These are phyloP conservation scores for Aphaenogaster ashmeadi DNA, from an alignment of 1,140 invertebrate species.

Conservation along the genomic window DNA sequence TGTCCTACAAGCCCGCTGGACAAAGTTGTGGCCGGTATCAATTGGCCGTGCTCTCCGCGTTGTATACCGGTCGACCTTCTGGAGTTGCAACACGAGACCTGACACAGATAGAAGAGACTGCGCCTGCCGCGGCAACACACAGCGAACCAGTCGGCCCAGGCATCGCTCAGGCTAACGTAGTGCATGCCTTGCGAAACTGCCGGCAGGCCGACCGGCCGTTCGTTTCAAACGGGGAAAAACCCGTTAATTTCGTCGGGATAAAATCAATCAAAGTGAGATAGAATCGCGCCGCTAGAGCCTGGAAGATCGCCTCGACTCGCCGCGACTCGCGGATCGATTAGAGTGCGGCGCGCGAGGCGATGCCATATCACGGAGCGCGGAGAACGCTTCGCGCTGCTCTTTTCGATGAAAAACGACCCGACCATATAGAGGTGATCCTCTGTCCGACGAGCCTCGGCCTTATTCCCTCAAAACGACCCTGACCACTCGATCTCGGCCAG, in stretches of 20 bases:
- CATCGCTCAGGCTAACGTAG: slow-evolving; percentile 46
- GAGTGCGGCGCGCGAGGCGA: slow-evolving; percentile 19
- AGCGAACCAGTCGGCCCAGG: slow-evolving; percentile 58
- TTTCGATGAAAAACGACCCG: slow-evolving; percentile 61
- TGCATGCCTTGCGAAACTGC: slow-evolving; percentile 75
- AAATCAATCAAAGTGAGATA: slow-evolving; percentile 57
- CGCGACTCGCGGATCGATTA: slow-evolving; percentile 45
- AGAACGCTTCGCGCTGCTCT: slow-evolving; percentile 33
- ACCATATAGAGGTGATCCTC: slow-evolving; percentile 60
- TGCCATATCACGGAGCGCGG: slow-evolving; percentile 43
- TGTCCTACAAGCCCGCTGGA: slow-evolving; percentile 70
- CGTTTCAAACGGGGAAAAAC: slow-evolving; percentile 70
- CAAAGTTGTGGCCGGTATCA: slow-evolving; percentile 77
- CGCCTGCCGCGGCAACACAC: slow-evolving; percentile 45
- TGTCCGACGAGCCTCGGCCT: slow-evolving; percentile 51
- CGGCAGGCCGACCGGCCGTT: slow-evolving; percentile 46
- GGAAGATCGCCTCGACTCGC: slow-evolving; percentile 32
- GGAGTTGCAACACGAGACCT: slow-evolving; percentile 85
- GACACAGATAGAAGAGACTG: slow-evolving; percentile 84
- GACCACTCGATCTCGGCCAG: slow-evolving; percentile 52
- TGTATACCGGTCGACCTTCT: slow-evolving; percentile 86
- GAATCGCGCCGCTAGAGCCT: slow-evolving; percentile 29
- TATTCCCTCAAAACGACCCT: slow-evolving; percentile 54
- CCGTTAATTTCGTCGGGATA: slow-evolving; percentile 72
- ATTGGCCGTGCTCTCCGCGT: slow-evolving; percentile 79